These are phyloP conservation scores for Aphodius granarius DNA, from an alignment of 2,888 invertebrate genomes.

Conservation along the genomic window DNA sequence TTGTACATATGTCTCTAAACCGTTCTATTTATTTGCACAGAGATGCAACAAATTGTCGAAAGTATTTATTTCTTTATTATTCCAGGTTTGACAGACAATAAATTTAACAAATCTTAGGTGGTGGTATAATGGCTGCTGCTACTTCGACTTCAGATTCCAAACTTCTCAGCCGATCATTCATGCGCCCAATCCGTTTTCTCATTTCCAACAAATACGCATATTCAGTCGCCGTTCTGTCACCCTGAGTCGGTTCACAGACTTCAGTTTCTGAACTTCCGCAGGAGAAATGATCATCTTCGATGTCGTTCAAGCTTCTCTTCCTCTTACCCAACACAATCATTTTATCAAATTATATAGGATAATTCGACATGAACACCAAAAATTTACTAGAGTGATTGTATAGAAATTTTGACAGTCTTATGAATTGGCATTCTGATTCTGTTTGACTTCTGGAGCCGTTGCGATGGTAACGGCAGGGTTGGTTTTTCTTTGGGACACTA, in stretches of 20 bases:
- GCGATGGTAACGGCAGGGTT: background rate
- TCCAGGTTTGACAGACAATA: background rate
- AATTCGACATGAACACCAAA: background rate
- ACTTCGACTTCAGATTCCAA: slow-evolving; percentile 13
- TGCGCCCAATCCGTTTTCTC: slow-evolving; percentile 7
- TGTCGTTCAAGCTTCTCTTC: slow-evolving; percentile 6
- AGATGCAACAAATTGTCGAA: too few species aligned
- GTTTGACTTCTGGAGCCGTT: background rate
- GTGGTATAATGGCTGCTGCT: background rate
- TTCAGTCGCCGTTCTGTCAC: background rate
- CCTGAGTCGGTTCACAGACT: background rate
- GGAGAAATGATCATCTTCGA: background rate
- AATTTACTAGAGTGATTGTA: background rate
- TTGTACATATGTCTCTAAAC: too few species aligned
- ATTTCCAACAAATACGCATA: slow-evolving; percentile 1
- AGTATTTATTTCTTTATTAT: too few species aligned
- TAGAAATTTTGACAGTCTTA: background rate
- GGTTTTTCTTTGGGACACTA: background rate
- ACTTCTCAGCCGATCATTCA: slow-evolving; percentile 4
- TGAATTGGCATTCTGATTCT: too few species aligned
- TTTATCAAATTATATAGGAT: background rate
- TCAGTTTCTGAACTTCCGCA: background rate
- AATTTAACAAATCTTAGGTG: background rate
- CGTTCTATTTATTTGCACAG: too few species aligned
- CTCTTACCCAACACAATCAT: slow-evolving; percentile 9